Conservation (phyloP, 2,888 invertebrate genomes). For the Drosophila cracens region DNA sequence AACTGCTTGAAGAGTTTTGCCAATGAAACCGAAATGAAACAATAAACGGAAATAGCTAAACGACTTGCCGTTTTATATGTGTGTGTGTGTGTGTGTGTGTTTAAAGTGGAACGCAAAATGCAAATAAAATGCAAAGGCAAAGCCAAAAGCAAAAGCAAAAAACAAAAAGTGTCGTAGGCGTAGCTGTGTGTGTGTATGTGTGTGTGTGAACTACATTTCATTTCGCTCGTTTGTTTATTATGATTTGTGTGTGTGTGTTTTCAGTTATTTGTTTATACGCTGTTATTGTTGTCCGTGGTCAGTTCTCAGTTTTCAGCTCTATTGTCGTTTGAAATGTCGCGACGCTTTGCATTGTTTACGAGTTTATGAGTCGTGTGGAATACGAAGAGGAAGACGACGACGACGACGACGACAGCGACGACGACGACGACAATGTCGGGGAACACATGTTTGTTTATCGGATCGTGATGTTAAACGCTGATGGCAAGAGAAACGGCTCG, state of each 20-base stretch:
- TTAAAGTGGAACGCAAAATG: slow-evolving; percentile 12
- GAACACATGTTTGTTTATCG: slow-evolving; percentile 28
- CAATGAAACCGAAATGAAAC: slow-evolving; percentile 21
- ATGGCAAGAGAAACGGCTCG: not conserved
- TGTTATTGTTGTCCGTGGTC: slow-evolving; percentile 48
- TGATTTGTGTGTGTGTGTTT: slow-evolving; percentile 30
- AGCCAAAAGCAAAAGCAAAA: slow-evolving; percentile 21
- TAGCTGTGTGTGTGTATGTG: not conserved
- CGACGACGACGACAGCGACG: slow-evolving; percentile 4
- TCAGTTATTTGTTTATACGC: slow-evolving; percentile 40
- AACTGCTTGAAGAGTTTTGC: slow-evolving; percentile 4
- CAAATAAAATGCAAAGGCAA: slow-evolving; percentile 21
- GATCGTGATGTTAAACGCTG: slow-evolving; percentile 5
- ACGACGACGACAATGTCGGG: slow-evolving; percentile 8
- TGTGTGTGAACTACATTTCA: slow-evolving; percentile 49
- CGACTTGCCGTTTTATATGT: not conserved
- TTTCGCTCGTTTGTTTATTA: slow-evolving; percentile 43
- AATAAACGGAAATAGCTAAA: slow-evolving; percentile 38
- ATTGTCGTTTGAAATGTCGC: slow-evolving; percentile 35
- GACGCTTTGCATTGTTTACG: slow-evolving; percentile 40
- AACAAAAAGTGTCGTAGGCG: slow-evolving; percentile 33
- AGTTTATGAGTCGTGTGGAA: slow-evolving; percentile 8
- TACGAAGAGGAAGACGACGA: not conserved
- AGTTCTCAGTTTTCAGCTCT: slow-evolving; percentile 31
- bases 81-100: not conserved